These are phyloP conservation scores for Neolamprologus devosi DNA, from an alignment of 2,113 vertebrate species.

Conservation along the genomic window DNA sequence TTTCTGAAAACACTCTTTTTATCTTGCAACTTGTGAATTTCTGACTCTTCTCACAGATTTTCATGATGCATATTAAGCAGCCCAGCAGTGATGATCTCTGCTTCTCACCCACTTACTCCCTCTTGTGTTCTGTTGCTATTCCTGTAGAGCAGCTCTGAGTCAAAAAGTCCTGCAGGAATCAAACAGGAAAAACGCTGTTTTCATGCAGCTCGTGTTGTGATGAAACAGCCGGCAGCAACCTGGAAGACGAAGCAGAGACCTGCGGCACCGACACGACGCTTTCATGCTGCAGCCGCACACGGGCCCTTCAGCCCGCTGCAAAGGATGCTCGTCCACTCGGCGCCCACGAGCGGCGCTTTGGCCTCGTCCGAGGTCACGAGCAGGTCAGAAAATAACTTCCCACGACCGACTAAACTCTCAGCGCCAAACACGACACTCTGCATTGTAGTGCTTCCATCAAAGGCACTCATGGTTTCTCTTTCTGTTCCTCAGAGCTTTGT, in stretches of 20 bases:
- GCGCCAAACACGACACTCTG: neutral
- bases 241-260: neutral
- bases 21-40: neutral
- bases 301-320: neutral
- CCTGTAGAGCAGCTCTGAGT: conserved; percentile 45
- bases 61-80: conserved; percentile 55
- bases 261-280: neutral
- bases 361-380: neutral
- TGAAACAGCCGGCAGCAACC: neutral
- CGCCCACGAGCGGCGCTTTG: conserved; percentile 9
- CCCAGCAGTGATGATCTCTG: conserved; percentile 34
- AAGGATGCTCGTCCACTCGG: neutral
- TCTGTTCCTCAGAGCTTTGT: neutral
- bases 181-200: neutral
- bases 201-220: neutral
- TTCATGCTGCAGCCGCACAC: neutral
- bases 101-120: conserved; percentile 60
- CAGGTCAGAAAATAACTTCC: neutral
- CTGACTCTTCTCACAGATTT: conserved; percentile 34
- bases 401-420: neutral
- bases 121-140: conserved; percentile 58
- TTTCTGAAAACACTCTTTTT: neutral
- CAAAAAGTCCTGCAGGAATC: conserved; percentile 27
- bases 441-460: neutral
- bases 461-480: neutral